Evolutionary conservation across 2,113 vertebrate genomes (phyloP), one percentile per base, ranked within the genome.

Genomic region (Corvus cornix): DNA sequence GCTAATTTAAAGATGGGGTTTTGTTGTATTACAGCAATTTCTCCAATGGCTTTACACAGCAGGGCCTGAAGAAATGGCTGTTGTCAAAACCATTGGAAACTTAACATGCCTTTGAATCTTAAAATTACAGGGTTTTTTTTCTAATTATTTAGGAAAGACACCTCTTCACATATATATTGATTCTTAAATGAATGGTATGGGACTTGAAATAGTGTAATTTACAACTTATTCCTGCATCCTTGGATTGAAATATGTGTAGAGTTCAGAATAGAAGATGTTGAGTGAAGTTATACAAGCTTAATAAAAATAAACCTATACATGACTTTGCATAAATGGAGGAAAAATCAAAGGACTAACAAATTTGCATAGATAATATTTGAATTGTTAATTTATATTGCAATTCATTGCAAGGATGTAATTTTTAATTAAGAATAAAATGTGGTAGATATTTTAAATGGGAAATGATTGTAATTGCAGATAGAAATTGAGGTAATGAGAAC

Each of bases 381-480:
- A 97, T 97, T 98, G 95, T 98, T 98, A 97, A 97, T 98, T 97
- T 95, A 92, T 78, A 91, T 95, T 95, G 90, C 96, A 94, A 96
- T 97, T 95, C 84, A 85, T 96, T 96, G 95, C 95, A 95, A 98
- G 97, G 95, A 97, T 97, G 96, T 97, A 84, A 91, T 97, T 98
- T 98, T 97, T 98, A 98, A 98, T 98, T 98, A 98, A 97, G 97
- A 97, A 95, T 96, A 94, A 97, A 97, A 97, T 95, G 93, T 96
- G 92, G 94, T 95, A 95, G 97, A 94, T 97, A 94, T 94, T 97
- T 97, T 96, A 97, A 98, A 97, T 97, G 95, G 96, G 97, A 96
- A 97, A 90, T 98, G 96, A 98, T 98, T 98, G 97, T 98, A 98
- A 98, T 97, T 98, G 97, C 95, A 97, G 95, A 98, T 98, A 96